Evolutionary conservation across 2,113 vertebrate species (phyloP).

Genomic region (Tenebrosternarchus preto): DNA sequence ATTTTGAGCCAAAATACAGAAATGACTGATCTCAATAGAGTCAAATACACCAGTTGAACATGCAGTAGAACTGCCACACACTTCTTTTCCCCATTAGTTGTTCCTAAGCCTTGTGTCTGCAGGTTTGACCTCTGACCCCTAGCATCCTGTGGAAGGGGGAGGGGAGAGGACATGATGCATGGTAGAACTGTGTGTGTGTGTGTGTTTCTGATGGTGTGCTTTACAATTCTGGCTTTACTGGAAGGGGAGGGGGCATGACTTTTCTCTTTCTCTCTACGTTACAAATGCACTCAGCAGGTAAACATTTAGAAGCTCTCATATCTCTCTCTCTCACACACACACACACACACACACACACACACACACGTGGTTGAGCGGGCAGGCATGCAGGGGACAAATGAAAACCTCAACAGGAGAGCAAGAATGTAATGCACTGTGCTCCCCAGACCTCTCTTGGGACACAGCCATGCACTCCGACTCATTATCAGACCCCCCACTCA

Average conservation of each 20-base stretch:
- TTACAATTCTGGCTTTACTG: conserved; percentile 19
- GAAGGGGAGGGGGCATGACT: background rate
- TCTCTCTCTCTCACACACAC: background rate
- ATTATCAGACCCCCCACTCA: conserved; percentile 29
- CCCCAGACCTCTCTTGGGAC: conserved; percentile 40
- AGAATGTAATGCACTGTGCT: conserved; percentile 46
- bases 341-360: conserved; percentile 25
- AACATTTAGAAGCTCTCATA: background rate
- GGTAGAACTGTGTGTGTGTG: conserved; percentile 15
- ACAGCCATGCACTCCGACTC: conserved; percentile 44
- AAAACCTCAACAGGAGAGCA: conserved; percentile 41
- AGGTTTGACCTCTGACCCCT: conserved; percentile 45
- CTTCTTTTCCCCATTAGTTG: conserved; percentile 46
- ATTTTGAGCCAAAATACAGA: background rate
- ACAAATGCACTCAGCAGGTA: background rate
- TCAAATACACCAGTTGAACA: too few relatives aligned
- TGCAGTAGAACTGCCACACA: background rate
- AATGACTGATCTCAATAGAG: too few relatives aligned
- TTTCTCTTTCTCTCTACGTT: background rate
- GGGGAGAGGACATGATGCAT: conserved; percentile 43
- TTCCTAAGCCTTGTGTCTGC: conserved; percentile 50
- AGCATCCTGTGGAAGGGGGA: conserved; percentile 52
- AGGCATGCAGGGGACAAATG: conserved; percentile 41
- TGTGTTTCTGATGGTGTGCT: conserved; percentile 8
- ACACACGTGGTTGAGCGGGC: conserved; percentile 31